A percentile compares a stretch with the other conserved stretches of the same genome.
phyloP scores from a whole-genome alignment of 2,113 vertebrate species.

The Spermophilus dauricus region DNA sequence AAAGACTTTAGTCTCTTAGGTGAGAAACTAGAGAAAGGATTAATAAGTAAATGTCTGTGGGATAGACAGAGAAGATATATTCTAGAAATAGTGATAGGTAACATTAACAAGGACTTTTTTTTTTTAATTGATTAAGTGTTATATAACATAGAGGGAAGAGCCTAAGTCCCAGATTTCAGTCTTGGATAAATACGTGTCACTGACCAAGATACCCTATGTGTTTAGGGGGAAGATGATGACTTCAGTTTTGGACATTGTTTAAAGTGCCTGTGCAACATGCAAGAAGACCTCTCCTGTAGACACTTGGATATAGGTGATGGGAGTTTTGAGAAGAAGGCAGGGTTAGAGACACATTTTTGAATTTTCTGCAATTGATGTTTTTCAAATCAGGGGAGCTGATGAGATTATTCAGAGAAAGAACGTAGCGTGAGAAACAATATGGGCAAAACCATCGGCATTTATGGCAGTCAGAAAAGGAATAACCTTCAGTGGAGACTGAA shows the following conservation, averaged over 20 bases:
- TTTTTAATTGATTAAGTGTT: background rate
- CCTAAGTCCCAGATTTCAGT: conserved; percentile 9
- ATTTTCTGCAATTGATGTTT: background rate
- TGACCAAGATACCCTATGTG: conserved; percentile 13
- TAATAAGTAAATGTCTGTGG: background rate
- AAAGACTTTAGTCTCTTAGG: background rate
- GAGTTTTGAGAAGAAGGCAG: conserved; percentile 59
- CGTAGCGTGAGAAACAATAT: conserved; percentile 4
- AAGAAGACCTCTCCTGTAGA: conserved; percentile 49
- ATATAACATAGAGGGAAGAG: background rate
- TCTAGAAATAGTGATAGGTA: background rate
- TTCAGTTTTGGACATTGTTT: conserved; percentile 66
- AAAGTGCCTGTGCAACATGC: conserved; percentile 57
- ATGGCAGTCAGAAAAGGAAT: conserved; percentile 35
- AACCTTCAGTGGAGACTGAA: background rate
- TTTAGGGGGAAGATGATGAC: conserved; percentile 57
- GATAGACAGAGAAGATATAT: background rate
- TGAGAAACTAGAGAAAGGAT: background rate
- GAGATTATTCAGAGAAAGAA: conserved; percentile 33
- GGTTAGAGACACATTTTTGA: conserved; percentile 34
- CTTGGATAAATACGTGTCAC: background rate
- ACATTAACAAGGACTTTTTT: conserved; percentile 1
- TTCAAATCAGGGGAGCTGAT: conserved; percentile 30
- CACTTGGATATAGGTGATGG: conserved; percentile 25
- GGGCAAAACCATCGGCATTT: conserved; percentile 23